These are phyloP conservation scores for Lasioglossum vierecki DNA, from an alignment of 2,888 invertebrate genomes.

Conservation along the genomic window DNA sequence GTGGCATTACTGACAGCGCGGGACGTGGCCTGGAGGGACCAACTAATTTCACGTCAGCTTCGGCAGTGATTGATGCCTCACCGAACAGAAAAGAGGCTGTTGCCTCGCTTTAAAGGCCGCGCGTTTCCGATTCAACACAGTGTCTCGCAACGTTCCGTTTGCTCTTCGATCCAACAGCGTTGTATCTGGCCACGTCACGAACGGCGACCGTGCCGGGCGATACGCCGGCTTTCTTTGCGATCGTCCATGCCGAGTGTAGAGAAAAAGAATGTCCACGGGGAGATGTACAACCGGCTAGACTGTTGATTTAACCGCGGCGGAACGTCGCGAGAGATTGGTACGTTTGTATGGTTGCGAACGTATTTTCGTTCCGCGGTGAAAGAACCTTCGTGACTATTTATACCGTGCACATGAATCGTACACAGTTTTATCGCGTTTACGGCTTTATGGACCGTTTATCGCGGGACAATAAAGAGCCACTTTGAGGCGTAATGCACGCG, in stretches of 20 bases:
- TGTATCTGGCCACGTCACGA: conserved; percentile 34
- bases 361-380: conserved; percentile 69
- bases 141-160: conserved; percentile 48
- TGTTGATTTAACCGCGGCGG: conserved; percentile 70
- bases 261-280: conserved; percentile 56
- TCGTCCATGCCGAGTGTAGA: conserved; percentile 54
- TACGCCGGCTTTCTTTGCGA: conserved; percentile 61
- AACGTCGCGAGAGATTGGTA: conserved; percentile 69
- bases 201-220: conserved; percentile 26
- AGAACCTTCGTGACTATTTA: conserved; percentile 71
- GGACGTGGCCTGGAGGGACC: not conserved
- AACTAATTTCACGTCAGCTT: conserved; percentile 14
- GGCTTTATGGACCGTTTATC: conserved; percentile 65
- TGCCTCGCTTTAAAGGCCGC: conserved; percentile 27
- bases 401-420: conserved; percentile 64
- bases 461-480: conserved; percentile 62
- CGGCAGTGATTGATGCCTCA: not conserved
- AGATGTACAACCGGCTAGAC: conserved; percentile 63
- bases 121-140: conserved; percentile 6
- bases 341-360: conserved; percentile 70
- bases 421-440: conserved; percentile 66
- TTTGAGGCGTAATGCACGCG: conserved; percentile 53
- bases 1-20: not conserved
- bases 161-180: conserved; percentile 39
- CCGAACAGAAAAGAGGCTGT: conserved; percentile 11